Conservation (phyloP, 2,113 vertebrate species). For the Piprites chloris region DNA sequence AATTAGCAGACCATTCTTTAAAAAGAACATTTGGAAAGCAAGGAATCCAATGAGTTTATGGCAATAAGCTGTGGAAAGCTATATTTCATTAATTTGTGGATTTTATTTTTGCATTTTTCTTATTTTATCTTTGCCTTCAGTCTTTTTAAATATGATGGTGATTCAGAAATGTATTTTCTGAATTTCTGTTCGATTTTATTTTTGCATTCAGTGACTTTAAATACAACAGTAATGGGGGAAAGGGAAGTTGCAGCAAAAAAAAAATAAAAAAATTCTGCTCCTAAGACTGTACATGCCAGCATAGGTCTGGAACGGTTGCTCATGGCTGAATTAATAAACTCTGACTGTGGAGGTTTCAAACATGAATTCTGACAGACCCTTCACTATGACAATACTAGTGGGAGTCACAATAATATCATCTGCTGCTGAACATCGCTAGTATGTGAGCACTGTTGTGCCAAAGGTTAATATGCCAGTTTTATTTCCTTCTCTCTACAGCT, state of each 20-base stretch:
- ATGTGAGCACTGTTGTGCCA: constrained; percentile 22
- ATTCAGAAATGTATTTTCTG: background rate
- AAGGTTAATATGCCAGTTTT: constrained; percentile 65
- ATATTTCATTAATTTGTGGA: background rate
- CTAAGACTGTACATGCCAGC: background rate
- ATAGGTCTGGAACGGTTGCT: background rate
- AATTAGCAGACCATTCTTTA: background rate
- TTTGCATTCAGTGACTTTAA: background rate
- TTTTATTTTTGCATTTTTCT: background rate
- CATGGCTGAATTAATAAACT: constrained; percentile 49
- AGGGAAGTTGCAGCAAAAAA: constrained; percentile 10
- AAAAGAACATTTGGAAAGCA: background rate
- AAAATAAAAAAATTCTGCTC: constrained; percentile 11
- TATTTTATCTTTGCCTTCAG: background rate
- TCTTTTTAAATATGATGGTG: background rate
- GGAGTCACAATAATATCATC: constrained; percentile 33
- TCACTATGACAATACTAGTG: constrained; percentile 35
- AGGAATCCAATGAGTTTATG: background rate
- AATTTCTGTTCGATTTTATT: background rate
- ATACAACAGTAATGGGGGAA: background rate
- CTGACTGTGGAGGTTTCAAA: constrained; percentile 39
- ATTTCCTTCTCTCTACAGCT: constrained; percentile 59
- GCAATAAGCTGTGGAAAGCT: background rate
- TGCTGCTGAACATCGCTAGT: constrained; percentile 36
- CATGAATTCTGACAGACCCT: constrained; percentile 52